Evolutionary conservation across 2,113 vertebrate species (phyloP).

Genomic region (Dasyprocta punctata): DNA sequence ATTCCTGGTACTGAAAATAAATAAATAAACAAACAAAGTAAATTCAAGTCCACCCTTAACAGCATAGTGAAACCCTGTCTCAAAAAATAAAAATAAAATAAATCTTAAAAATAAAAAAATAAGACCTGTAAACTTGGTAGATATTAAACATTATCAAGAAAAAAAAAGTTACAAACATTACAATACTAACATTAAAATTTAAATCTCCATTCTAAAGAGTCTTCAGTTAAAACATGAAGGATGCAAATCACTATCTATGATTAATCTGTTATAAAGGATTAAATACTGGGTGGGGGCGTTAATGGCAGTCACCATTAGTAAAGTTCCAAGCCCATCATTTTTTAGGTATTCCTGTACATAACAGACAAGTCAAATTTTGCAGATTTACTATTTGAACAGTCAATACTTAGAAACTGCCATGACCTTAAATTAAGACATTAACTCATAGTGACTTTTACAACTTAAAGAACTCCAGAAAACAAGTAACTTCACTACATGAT

Average conservation of each 20-base stretch:
- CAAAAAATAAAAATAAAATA: neutral
- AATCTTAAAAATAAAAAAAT: neutral
- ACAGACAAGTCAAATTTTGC: neutral
- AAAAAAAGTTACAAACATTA: slow-evolving; percentile 10
- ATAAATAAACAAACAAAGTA: no score
- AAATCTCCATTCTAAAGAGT: neutral
- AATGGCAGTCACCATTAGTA: neutral
- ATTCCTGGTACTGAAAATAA: no score
- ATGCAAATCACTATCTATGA: neutral
- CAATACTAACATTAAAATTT: neutral
- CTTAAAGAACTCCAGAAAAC: slow-evolving; percentile 23
- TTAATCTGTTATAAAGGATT: neutral
- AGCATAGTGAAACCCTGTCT: neutral
- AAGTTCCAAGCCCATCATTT: neutral
- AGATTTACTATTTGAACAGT: slow-evolving; percentile 27
- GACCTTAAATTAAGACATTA: slow-evolving; percentile 42
- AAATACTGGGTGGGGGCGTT: neutral
- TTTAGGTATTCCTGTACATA: slow-evolving; percentile 8
- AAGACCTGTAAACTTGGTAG: neutral
- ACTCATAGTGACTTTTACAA: neutral
- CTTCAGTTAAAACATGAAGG: neutral
- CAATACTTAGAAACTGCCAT: slow-evolving; percentile 40
- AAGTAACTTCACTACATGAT: neutral
- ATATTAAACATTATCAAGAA: slow-evolving; percentile 1
- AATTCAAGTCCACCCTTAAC: neutral